phyloP scores from a whole-genome alignment of 2,888 invertebrate species.

The Cremastinae sp. region DNA sequence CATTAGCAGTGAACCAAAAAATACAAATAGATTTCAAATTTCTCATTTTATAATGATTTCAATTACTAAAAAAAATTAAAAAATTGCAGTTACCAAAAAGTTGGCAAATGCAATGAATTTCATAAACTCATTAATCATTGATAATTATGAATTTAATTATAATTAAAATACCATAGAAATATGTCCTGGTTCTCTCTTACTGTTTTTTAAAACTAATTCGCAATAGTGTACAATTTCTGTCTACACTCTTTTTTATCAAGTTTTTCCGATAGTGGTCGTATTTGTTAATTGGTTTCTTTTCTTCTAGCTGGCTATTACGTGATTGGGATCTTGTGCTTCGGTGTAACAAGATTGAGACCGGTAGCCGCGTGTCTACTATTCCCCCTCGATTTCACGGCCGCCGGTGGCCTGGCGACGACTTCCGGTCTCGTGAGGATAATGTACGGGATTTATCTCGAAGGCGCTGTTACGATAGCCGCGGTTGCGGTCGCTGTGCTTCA shows the following conservation, averaged over 20 bases:
- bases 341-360: constrained; percentile 81
- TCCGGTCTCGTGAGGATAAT: constrained; percentile 83
- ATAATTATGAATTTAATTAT: too few relatives aligned
- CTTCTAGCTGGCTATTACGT: constrained; percentile 81
- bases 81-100: too few relatives aligned
- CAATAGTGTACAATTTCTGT: not conserved
- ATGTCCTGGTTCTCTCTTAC: too few relatives aligned
- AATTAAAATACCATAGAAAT: too few relatives aligned
- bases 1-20: too few relatives aligned
- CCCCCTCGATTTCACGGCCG: constrained; percentile 87
- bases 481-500: constrained; percentile 83
- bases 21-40: not conserved
- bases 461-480: constrained; percentile 84
- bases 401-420: constrained; percentile 85
- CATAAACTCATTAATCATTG: too few relatives aligned
- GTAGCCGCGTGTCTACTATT: constrained; percentile 84
- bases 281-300: constrained; percentile 4
- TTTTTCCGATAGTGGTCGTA: not conserved
- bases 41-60: too few relatives aligned
- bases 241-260: not conserved
- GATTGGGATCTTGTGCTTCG: constrained; percentile 84
- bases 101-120: too few relatives aligned
- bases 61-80: too few relatives aligned
- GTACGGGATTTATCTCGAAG: constrained; percentile 86
- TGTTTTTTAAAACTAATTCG: too few relatives aligned